A percentile compares a stretch with the other conserved stretches of the same genome.
Evolutionary conservation across 2,797 vertebrate genomes (phyloP).

Genomic region (Borostomias antarcticus): DNA sequence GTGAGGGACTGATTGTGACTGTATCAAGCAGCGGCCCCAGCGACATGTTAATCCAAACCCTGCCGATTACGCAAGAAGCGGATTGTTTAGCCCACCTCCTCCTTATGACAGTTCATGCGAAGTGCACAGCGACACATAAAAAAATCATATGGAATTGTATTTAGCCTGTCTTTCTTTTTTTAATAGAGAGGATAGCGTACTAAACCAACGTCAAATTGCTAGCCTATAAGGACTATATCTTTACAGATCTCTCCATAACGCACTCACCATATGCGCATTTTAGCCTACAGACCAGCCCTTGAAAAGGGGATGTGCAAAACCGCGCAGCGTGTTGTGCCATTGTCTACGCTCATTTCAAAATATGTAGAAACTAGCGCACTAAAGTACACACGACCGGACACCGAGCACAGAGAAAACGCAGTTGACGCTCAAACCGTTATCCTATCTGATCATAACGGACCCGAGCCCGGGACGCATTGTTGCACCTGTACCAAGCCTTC

Average conservation of each 20-base stretch:
- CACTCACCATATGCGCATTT: conserved; percentile 44
- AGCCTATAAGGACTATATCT: conserved; percentile 4
- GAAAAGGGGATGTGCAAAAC: conserved; percentile 3
- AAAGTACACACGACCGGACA: too few relatives aligned
- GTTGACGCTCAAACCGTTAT: neutral
- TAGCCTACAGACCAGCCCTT: neutral
- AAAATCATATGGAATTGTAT: neutral
- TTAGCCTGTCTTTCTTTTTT: too few relatives aligned
- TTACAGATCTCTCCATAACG: conserved; percentile 18
- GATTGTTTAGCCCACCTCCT: conserved; percentile 69
- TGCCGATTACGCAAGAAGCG: conserved; percentile 76
- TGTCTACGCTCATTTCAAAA: neutral
- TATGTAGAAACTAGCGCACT: neutral
- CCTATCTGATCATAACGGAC: neutral
- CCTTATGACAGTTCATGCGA: conserved; percentile 62
- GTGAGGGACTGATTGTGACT: conserved; percentile 6
- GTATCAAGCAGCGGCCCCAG: conserved; percentile 34
- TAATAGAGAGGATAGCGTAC: neutral
- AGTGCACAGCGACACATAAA: conserved; percentile 31
- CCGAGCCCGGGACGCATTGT: neutral
- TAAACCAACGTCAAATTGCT: neutral
- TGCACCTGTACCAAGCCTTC: conserved; percentile 5
- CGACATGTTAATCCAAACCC: conserved; percentile 69
- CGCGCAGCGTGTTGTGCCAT: neutral
- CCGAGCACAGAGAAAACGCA: neutral